A percentile compares a stretch with the other conserved stretches of the same genome.
Evolutionary conservation across 2,797 vertebrate species (phyloP).

Genomic region (Synaphobranchus kaupii): DNA sequence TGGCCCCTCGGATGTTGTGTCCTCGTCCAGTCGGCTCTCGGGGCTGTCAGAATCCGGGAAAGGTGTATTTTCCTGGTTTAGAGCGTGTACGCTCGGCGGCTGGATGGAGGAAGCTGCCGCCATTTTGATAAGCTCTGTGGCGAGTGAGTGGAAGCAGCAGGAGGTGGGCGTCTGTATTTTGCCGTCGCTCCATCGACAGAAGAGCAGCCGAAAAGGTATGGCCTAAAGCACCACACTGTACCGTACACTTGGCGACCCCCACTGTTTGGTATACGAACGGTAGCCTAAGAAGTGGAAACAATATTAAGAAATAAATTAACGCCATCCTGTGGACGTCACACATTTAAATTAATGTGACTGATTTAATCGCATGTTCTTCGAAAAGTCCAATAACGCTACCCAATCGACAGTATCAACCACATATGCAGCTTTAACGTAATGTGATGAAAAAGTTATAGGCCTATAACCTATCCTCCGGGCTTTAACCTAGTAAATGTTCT

Average conservation of each 20-base stretch:
- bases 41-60: constrained; percentile 66
- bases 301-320: constrained; percentile 32
- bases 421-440: background rate
- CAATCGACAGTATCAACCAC: background rate
- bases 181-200: constrained; percentile 53
- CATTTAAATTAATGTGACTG: background rate
- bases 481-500: background rate
- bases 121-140: constrained; percentile 75
- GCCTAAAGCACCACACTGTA: constrained; percentile 16
- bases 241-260: constrained; percentile 70
- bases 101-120: constrained; percentile 81
- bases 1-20: constrained; percentile 63
- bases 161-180: constrained; percentile 52
- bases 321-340: constrained; percentile 32
- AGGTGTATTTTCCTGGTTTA: constrained; percentile 67
- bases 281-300: constrained; percentile 22
- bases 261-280: constrained; percentile 59
- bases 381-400: background rate
- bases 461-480: background rate
- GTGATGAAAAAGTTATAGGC: background rate
- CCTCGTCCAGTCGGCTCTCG: constrained; percentile 70
- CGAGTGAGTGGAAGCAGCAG: constrained; percentile 49
- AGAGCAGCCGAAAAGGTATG: constrained; percentile 29
- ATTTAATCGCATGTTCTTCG: background rate
- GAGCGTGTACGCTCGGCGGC: constrained; percentile 73